Conservation (phyloP, 92 coral and sea anemone species). For the Bergia puertoricense region DNA sequence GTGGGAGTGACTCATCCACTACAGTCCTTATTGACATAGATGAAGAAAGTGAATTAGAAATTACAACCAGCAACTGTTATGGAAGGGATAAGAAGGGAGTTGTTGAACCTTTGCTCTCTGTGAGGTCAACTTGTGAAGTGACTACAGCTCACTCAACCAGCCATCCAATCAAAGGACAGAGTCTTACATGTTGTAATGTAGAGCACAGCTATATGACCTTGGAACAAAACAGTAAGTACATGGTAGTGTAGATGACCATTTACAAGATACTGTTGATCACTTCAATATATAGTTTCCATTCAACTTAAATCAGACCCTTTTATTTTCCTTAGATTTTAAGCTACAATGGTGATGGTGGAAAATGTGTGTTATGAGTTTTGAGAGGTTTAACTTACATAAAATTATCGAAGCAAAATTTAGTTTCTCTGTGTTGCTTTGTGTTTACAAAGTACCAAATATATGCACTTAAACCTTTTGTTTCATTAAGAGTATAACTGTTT, state of each 20-base stretch:
- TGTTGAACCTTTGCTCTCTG: not conserved
- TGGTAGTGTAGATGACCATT: no score
- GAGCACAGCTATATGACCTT: constrained; percentile 9
- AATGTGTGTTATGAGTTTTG: no score
- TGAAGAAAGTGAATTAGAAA: constrained; percentile 50
- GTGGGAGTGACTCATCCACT: constrained; percentile 64
- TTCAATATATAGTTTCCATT: no score
- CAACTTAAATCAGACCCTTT: no score
- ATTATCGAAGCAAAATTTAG: no score
- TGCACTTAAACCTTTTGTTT: no score
- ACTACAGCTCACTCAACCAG: not conserved
- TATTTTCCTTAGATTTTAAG: no score
- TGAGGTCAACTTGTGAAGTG: not conserved
- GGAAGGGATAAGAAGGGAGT: not conserved
- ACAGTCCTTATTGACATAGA: constrained; percentile 64
- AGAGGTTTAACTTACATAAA: no score
- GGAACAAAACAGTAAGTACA: constrained; percentile 1
- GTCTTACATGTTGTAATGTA: not conserved
- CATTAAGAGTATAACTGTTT: no score
- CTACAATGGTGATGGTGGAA: no score
- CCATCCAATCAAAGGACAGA: not conserved
- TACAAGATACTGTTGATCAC: not conserved
- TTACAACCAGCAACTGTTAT: not conserved
- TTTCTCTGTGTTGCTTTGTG: no score
- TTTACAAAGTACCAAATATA: no score